Evolutionary conservation across 2,888 invertebrate genomes (phyloP).

Genomic region (Tachina fera): DNA sequence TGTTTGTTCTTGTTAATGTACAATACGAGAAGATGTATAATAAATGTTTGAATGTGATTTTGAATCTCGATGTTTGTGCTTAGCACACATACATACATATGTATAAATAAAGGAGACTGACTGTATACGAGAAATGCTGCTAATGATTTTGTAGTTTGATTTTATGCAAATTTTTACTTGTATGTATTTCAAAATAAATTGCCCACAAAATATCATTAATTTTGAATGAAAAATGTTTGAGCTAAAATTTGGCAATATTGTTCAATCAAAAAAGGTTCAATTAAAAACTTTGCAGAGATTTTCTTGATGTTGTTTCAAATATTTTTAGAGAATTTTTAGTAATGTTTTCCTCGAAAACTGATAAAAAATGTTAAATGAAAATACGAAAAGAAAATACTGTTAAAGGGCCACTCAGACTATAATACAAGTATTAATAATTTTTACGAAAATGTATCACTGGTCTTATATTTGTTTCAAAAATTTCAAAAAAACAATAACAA

Average conservation of each 20-base stretch:
- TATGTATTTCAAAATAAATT: slow-evolving; percentile 47
- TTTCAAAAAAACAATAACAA: no score
- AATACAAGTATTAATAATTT: no score
- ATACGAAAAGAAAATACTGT: no score
- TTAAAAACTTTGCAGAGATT: slow-evolving; percentile 44
- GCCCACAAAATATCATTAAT: slow-evolving; percentile 60
- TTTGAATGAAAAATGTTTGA: slow-evolving; percentile 59
- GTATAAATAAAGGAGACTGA: slow-evolving; percentile 1
- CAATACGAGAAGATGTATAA: neutral
- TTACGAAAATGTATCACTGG: no score
- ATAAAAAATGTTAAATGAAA: no score
- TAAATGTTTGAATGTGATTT: slow-evolving; percentile 30
- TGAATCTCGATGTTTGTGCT: slow-evolving; percentile 20
- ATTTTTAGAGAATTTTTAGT: slow-evolving; percentile 10
- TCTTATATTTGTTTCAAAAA: no score
- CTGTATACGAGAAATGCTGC: slow-evolving; percentile 26
- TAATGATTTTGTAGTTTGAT: slow-evolving; percentile 71
- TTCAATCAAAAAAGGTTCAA: slow-evolving; percentile 55
- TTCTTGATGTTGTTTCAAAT: neutral
- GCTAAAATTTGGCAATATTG: slow-evolving; percentile 26
- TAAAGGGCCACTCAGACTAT: no score
- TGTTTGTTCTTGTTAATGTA: slow-evolving; percentile 62
- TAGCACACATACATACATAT: neutral
- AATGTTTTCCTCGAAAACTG: neutral
- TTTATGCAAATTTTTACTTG: slow-evolving; percentile 74